phyloP scores from a whole-genome alignment of 2,113 vertebrate species.

The Eidolon helvum region DNA sequence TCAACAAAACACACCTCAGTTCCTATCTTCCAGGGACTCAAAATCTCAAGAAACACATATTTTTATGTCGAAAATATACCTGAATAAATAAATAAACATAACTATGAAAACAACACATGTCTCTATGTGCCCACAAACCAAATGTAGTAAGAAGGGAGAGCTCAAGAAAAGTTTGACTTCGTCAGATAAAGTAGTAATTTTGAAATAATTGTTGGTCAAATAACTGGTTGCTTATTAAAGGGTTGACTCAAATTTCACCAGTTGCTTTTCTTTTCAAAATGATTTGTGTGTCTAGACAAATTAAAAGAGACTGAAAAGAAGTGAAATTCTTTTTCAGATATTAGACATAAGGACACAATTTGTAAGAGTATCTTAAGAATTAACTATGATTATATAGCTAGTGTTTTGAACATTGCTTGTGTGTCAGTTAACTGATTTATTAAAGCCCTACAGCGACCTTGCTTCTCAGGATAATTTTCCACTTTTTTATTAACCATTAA shows the following conservation, averaged over 20 bases:
- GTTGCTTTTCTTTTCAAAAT: neutral
- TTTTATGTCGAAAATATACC: neutral
- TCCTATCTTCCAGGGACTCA: neutral
- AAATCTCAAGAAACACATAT: neutral
- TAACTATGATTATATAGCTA: neutral
- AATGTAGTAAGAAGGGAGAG: neutral
- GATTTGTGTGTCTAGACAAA: neutral
- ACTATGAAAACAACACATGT: neutral
- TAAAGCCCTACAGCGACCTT: neutral
- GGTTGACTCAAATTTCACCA: neutral
- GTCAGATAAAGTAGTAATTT: neutral
- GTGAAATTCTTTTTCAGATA: neutral
- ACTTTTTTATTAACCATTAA: neutral
- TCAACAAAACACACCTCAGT: neutral
- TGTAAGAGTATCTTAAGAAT: neutral
- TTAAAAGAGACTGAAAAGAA: neutral
- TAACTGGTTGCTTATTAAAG: neutral
- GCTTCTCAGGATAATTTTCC: neutral
- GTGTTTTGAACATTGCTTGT: neutral
- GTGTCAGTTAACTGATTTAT: neutral
- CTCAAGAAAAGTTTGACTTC: neutral
- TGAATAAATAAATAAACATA: neutral
- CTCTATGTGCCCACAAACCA: neutral
- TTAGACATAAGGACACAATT: neutral
- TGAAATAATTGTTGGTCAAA: neutral